Percentiles rank a stretch among this genome's conserved stretches.
These are phyloP conservation scores for Psix sp. DNA, from an alignment of 1,140 invertebrate species.

Conservation along the genomic window DNA sequence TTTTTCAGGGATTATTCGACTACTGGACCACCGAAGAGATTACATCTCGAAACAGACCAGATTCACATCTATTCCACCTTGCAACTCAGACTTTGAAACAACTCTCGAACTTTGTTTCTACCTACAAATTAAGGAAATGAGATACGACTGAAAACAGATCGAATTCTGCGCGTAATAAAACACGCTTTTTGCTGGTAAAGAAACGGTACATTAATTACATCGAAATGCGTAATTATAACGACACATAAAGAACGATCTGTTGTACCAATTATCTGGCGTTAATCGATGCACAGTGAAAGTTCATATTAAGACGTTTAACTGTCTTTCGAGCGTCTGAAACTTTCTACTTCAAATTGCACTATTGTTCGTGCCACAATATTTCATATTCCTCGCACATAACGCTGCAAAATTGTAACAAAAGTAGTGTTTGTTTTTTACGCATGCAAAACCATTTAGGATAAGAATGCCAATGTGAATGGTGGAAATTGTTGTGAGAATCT, in stretches of 20 bases:
- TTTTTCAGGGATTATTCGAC: background rate
- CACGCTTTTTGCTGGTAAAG: too few species aligned
- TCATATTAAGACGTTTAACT: slow-evolving; percentile 40
- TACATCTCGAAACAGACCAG: too few species aligned
- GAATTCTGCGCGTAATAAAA: too few species aligned
- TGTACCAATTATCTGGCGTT: slow-evolving; percentile 10
- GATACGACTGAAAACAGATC: too few species aligned
- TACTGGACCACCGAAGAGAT: too few species aligned
- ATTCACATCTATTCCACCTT: too few species aligned
- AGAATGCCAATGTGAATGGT: too few species aligned
- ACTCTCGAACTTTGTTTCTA: too few species aligned
- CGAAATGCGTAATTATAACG: slow-evolving; percentile 1
- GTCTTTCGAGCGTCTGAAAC: slow-evolving; percentile 35
- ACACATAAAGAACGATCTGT: slow-evolving; percentile 3
- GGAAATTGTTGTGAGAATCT: too few species aligned
- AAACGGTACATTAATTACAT: too few species aligned
- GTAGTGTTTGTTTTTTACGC: slow-evolving; percentile 3
- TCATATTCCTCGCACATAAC: slow-evolving; percentile 23
- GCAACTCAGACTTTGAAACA: too few species aligned
- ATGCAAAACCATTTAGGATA: slow-evolving; percentile 20
- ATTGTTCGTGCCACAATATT: slow-evolving; percentile 33
- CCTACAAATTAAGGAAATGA: too few species aligned
- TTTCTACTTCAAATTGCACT: slow-evolving; percentile 43
- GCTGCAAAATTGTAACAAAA: slow-evolving; percentile 20
- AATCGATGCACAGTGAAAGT: slow-evolving; percentile 45